Conservation (phyloP, 92 coral and sea anemone genomes). For the Epizoanthus stellaris region DNA sequence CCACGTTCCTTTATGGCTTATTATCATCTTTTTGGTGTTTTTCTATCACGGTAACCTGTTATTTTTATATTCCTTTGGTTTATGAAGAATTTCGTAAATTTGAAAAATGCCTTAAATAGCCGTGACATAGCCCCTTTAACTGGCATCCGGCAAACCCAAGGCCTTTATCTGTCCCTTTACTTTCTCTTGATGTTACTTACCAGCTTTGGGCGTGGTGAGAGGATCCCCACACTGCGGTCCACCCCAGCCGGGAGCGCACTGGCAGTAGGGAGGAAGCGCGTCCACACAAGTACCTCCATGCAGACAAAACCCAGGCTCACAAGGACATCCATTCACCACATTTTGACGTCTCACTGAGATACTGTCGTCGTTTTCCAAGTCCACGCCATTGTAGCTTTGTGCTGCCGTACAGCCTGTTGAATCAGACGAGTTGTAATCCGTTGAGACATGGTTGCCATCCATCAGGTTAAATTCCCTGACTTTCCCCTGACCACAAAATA, state of each 20-base stretch:
- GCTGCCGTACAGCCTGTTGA: conserved; percentile 86
- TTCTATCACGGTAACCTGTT: no score
- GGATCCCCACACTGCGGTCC: conserved; percentile 65
- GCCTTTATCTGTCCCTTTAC: no score
- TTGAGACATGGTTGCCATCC: neutral
- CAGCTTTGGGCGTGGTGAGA: conserved; percentile 64
- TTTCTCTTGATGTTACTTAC: conserved; percentile 38
- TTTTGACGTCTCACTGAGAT: conserved; percentile 78
- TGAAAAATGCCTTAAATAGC: no score
- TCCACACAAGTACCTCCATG: conserved; percentile 89
- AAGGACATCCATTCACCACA: conserved; percentile 87
- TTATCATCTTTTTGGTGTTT: no score
- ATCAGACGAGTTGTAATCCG: neutral
- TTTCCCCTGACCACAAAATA: no score
- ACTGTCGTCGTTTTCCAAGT: conserved; percentile 64
- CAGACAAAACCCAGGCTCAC: conserved; percentile 69
- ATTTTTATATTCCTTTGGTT: no score
- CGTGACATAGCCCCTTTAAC: no score
- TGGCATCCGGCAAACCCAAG: no score
- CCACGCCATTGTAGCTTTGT: conserved; percentile 78
- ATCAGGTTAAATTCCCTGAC: no score
- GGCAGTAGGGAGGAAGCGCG: conserved; percentile 82
- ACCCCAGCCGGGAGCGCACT: conserved; percentile 81
- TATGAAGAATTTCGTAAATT: no score
- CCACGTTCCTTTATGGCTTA: no score